Conservation (phyloP, 2,113 vertebrate species). For the Amazona vittata region DNA sequence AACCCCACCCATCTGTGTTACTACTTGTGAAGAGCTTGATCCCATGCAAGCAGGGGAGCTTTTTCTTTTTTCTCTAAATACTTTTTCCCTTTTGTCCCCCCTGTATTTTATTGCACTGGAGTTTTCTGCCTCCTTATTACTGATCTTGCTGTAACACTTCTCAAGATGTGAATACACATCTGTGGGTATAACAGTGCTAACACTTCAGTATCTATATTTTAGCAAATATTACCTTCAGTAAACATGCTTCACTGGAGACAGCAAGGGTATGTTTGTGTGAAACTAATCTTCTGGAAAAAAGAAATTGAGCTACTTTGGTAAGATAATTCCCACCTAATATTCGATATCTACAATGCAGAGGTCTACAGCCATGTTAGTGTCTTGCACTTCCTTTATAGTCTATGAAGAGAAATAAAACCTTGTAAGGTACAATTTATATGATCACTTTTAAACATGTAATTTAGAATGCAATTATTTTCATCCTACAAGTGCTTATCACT, state of each 20-base stretch:
- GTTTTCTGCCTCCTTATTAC: neutral
- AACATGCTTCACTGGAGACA: neutral
- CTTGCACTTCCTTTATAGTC: neutral
- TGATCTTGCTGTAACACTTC: neutral
- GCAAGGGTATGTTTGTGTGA: neutral
- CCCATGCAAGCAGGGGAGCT: neutral
- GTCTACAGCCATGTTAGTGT: neutral
- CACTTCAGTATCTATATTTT: neutral
- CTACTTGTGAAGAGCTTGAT: neutral
- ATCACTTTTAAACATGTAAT: neutral
- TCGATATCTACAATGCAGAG: neutral
- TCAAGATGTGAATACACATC: neutral
- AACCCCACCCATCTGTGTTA: neutral
- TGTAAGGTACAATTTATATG: neutral
- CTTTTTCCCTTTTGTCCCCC: rapidly evolving
- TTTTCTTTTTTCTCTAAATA: neutral
- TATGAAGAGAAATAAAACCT: neutral
- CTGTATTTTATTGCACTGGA: neutral
- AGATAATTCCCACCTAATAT: neutral
- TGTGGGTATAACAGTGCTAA: neutral
- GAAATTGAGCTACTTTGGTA: neutral
- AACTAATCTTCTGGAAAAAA: constrained; percentile 6
- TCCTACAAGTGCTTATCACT: neutral
- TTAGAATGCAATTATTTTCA: neutral
- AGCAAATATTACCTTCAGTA: neutral